phyloP scores from a whole-genome alignment of 2,113 vertebrate species.

The Nothoprocta pentlandii region DNA sequence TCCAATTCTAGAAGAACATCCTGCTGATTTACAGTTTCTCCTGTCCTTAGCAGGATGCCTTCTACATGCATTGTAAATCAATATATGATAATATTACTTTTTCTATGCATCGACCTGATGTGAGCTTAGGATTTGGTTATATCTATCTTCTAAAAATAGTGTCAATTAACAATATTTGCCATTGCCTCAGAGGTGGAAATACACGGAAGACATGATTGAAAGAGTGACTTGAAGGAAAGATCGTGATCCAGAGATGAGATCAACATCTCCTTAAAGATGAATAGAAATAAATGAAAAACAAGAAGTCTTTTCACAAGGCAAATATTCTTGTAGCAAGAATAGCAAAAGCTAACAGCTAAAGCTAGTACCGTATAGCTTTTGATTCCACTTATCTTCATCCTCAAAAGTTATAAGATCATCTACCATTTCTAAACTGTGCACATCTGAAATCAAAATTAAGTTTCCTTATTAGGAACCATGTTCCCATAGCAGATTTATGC shows the following conservation, averaged over 20 bases:
- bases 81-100: not conserved
- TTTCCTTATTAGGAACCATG: not conserved
- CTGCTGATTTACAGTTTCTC: not conserved
- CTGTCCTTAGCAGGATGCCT: not conserved
- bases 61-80: not conserved
- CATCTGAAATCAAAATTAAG: not conserved
- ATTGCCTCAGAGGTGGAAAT: slow-evolving; percentile 57
- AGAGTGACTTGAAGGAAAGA: slow-evolving; percentile 71
- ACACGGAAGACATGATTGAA: slow-evolving; percentile 62
- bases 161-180: slow-evolving; percentile 38
- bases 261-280: slow-evolving; percentile 80
- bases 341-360: slow-evolving; percentile 15
- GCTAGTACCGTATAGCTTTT: not conserved
- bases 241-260: slow-evolving; percentile 77
- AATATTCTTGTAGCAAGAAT: slow-evolving; percentile 62
- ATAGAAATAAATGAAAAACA: slow-evolving; percentile 71
- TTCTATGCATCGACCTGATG: not conserved
- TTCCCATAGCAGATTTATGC: not conserved
- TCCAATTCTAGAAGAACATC: not conserved
- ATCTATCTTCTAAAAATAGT: slow-evolving; percentile 30
- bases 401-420: not conserved
- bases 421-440: not conserved
- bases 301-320: slow-evolving; percentile 62
- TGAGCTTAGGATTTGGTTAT: slow-evolving; percentile 9
- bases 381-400: not conserved